These are phyloP conservation scores for Andrena bicolor DNA, from an alignment of 2,888 invertebrate species.

Conservation along the genomic window DNA sequence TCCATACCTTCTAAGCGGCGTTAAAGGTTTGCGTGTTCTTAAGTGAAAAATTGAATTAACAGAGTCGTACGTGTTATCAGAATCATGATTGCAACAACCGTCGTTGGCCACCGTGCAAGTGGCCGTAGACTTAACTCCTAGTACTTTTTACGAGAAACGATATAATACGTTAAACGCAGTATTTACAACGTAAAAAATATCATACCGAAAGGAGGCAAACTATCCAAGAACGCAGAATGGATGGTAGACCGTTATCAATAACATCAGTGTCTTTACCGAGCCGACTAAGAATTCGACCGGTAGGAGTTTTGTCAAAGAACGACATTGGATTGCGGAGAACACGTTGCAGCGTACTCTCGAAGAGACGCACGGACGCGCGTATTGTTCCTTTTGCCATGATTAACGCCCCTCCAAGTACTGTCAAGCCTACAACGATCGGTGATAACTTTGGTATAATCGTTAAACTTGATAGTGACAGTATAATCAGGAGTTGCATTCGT, in stretches of 20 bases:
- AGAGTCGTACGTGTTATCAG: constrained; percentile 1
- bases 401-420: constrained; percentile 86
- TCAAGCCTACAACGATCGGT: constrained; percentile 84
- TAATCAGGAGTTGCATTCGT: constrained; percentile 39
- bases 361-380: constrained; percentile 87
- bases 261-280: constrained; percentile 90
- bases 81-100: constrained; percentile 24
- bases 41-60: background rate
- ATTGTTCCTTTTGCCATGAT: constrained; percentile 87
- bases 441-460: constrained; percentile 66
- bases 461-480: constrained; percentile 50
- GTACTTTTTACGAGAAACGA: constrained; percentile 46
- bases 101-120: constrained; percentile 29
- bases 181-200: constrained; percentile 69
- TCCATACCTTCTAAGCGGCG: constrained; percentile 1
- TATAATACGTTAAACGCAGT: constrained; percentile 52
- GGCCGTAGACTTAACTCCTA: constrained; percentile 45
- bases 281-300: constrained; percentile 89
- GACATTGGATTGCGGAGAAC: constrained; percentile 88
- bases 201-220: constrained; percentile 80
- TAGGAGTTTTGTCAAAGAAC: constrained; percentile 90
- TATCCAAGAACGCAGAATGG: constrained; percentile 85
- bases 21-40: background rate
- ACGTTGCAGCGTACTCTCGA: constrained; percentile 86
- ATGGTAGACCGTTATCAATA: constrained; percentile 88